A percentile compares a stretch with the other conserved stretches of the same genome.
Conservation (phyloP, 2,888 invertebrate genomes). For the Diaprepes abbreviatus region DNA sequence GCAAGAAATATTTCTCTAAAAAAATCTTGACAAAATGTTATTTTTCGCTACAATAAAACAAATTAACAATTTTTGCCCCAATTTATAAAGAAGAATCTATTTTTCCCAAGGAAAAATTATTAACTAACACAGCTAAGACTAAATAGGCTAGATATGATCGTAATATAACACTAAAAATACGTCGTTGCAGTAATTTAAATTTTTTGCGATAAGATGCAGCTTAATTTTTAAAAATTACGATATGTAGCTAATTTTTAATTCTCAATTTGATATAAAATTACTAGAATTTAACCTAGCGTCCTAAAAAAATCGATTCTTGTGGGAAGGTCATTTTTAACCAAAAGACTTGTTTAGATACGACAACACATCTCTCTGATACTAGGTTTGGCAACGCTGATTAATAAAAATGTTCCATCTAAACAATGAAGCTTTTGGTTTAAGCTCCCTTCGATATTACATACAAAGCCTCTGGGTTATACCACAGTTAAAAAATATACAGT, state of each 20-base stretch:
- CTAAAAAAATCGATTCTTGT: conserved; percentile 32
- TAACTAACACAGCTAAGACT: conserved; percentile 29
- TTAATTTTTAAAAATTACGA: conserved; percentile 41
- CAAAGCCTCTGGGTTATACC: conserved; percentile 17
- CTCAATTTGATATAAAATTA: conserved; percentile 45
- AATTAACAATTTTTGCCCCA: background rate
- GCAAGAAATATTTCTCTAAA: too few relatives aligned
- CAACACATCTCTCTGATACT: conserved; percentile 17
- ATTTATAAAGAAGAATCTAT: background rate
- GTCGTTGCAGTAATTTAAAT: conserved; percentile 42
- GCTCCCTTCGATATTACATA: background rate
- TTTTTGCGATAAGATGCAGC: conserved; percentile 36
- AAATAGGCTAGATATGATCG: conserved; percentile 35
- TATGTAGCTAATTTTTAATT: conserved; percentile 44
- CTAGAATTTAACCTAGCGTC: conserved; percentile 38
- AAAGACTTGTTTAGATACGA: conserved; percentile 5
- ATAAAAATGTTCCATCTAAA: conserved; percentile 10
- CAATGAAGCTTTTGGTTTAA: background rate
- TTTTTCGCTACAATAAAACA: background rate
- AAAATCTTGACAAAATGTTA: too few relatives aligned
- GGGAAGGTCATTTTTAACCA: background rate
- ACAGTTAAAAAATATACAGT: conserved; percentile 16
- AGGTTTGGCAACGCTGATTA: conserved; percentile 30
- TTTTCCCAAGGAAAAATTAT: background rate
- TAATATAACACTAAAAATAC: conserved; percentile 42